These are phyloP conservation scores for Hippopotamus amphibius DNA, from an alignment of 2,113 vertebrate genomes.

Conservation along the genomic window DNA sequence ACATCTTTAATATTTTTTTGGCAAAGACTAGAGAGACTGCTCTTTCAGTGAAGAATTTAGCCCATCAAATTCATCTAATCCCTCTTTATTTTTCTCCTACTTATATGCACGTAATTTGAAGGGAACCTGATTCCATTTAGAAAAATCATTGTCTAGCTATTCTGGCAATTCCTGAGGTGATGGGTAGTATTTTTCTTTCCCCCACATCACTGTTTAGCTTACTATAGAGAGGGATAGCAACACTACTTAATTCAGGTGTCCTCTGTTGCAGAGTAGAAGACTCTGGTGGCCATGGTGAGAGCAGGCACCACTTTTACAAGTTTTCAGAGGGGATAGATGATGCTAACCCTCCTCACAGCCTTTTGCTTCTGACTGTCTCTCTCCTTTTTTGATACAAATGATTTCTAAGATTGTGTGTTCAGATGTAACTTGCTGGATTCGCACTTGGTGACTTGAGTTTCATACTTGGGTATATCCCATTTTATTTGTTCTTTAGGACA, in stretches of 20 bases:
- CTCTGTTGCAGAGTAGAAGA: neutral
- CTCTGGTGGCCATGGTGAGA: neutral
- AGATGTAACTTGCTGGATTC: neutral
- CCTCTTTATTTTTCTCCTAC: neutral
- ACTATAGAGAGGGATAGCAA: neutral
- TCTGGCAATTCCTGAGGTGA: neutral
- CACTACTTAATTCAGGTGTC: neutral
- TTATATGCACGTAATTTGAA: neutral
- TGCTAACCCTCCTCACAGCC: neutral
- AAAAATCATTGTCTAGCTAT: neutral
- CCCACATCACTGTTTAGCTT: neutral
- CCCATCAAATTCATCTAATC: neutral
- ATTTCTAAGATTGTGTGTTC: neutral
- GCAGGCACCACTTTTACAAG: neutral
- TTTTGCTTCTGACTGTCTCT: neutral
- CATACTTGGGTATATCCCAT: neutral
- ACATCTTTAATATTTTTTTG: constrained; percentile 51
- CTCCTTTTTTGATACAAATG: neutral
- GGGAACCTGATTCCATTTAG: neutral
- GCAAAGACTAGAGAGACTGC: neutral
- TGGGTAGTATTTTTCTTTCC: neutral
- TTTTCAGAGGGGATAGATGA: neutral
- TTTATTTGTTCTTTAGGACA: constrained; percentile 10
- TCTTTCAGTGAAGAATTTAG: constrained; percentile 26
- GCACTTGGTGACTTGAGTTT: neutral